A percentile compares a stretch with the other conserved stretches of the same genome.
phyloP scores from a whole-genome alignment of 2,797 vertebrate genomes.

The Chaunax sp. region DNA sequence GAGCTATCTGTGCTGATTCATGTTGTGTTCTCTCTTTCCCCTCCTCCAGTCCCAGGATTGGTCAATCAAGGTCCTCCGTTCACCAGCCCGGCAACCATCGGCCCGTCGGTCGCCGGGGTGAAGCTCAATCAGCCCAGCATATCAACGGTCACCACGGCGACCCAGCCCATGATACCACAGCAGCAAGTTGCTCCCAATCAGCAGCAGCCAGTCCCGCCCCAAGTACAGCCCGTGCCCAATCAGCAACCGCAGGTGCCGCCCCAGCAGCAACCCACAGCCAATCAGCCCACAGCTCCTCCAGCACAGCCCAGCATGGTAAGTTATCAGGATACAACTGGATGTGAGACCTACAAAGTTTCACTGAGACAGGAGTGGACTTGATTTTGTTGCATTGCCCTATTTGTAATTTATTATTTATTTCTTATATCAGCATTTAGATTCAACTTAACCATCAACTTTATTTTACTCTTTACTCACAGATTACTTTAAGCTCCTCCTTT shows the following conservation, averaged over 20 bases:
- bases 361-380: too few relatives aligned
- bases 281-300: conserved; percentile 68
- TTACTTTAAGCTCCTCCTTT: too few relatives aligned
- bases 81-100: conserved; percentile 76
- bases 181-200: conserved; percentile 71
- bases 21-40: too few relatives aligned
- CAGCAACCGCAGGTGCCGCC: conserved; percentile 70
- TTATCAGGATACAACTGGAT: not conserved
- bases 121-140: conserved; percentile 86
- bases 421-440: too few relatives aligned
- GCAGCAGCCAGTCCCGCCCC: conserved; percentile 75
- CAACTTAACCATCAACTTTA: too few relatives aligned
- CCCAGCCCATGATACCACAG: conserved; percentile 75
- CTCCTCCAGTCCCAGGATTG: conserved; percentile 67
- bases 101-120: conserved; percentile 77
- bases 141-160: conserved; percentile 84
- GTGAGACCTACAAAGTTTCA: too few relatives aligned
- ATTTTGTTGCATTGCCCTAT: too few relatives aligned
- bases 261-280: conserved; percentile 77
- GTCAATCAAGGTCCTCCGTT: conserved; percentile 78
- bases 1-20: too few relatives aligned
- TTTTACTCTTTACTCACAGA: too few relatives aligned
- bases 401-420: too few relatives aligned
- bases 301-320: conserved; percentile 83
- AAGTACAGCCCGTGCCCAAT: conserved; percentile 73